phyloP scores from a whole-genome alignment of 2,113 vertebrate genomes.

The Pomatorhinus ruficollis region DNA sequence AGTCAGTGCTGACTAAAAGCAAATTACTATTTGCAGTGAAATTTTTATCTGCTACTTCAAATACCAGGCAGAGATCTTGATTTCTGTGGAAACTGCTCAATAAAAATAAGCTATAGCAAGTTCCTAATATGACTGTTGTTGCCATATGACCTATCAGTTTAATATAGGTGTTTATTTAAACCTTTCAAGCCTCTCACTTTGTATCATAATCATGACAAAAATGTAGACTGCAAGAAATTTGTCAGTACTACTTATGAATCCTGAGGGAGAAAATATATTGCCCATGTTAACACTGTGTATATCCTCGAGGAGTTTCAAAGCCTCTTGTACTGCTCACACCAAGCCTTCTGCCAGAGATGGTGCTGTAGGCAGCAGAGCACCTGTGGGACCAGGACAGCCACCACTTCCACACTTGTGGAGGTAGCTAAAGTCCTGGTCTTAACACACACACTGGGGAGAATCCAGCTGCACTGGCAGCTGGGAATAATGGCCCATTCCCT shows the following conservation, averaged over 20 bases:
- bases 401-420: accelerated
- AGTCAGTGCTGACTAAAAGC: not conserved
- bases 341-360: not conserved
- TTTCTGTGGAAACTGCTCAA: slow-evolving; percentile 22
- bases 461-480: accelerated
- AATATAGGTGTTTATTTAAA: slow-evolving; percentile 51
- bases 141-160: not conserved
- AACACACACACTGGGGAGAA: accelerated
- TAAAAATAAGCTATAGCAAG: slow-evolving; percentile 34
- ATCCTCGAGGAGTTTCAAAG: slow-evolving; percentile 4
- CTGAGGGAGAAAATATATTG: slow-evolving; percentile 5
- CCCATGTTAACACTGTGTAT: not conserved
- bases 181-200: slow-evolving; percentile 3
- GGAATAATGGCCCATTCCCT: accelerated
- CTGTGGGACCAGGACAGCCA: not conserved
- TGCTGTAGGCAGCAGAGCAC: accelerated
- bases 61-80: not conserved
- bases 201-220: slow-evolving; percentile 9
- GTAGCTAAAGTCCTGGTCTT: not conserved
- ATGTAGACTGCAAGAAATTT: not conserved
- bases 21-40: not conserved
- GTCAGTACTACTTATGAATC: slow-evolving; percentile 35
- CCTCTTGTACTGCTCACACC: accelerated
- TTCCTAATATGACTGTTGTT: not conserved
- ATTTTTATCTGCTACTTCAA: not conserved